phyloP scores from a whole-genome alignment of 2,888 invertebrate genomes.

The Leptogaster cylindrica region DNA sequence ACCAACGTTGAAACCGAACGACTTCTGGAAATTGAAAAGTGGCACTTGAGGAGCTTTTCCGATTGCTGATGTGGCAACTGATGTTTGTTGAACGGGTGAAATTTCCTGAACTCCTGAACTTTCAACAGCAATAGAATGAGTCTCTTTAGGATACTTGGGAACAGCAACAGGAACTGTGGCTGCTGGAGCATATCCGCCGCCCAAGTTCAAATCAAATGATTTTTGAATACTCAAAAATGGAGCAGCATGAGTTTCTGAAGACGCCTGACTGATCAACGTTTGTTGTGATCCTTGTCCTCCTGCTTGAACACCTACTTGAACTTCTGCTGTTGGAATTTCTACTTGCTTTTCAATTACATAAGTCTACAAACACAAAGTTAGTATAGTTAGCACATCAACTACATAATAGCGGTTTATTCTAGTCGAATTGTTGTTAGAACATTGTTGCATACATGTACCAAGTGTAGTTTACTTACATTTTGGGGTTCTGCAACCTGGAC shows the following conservation, averaged over 20 bases:
- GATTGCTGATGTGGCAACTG: too few relatives aligned
- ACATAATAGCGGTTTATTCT: background rate
- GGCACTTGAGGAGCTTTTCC: background rate
- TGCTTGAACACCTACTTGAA: too few relatives aligned
- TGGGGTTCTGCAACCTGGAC: constrained; percentile 9
- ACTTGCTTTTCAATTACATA: constrained; percentile 4
- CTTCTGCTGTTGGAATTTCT: background rate
- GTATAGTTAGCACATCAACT: constrained; percentile 8
- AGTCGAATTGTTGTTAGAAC: background rate
- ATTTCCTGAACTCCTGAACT: background rate
- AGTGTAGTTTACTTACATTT: constrained; percentile 27
- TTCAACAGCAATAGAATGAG: too few relatives aligned
- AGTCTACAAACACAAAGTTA: constrained; percentile 15
- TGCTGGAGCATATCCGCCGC: too few relatives aligned
- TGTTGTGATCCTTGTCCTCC: too few relatives aligned
- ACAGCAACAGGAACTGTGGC: too few relatives aligned
- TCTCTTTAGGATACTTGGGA: too few relatives aligned
- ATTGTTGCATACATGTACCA: too few relatives aligned
- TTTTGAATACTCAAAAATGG: too few relatives aligned
- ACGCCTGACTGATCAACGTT: too few relatives aligned
- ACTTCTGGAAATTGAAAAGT: constrained; percentile 15
- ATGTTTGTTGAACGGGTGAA: background rate
- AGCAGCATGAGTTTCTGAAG: too few relatives aligned
- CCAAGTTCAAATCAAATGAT: too few relatives aligned
- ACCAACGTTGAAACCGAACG: constrained; percentile 5